These are phyloP conservation scores for Agapostemon virescens DNA, from an alignment of 2,888 invertebrate genomes.

Conservation along the genomic window DNA sequence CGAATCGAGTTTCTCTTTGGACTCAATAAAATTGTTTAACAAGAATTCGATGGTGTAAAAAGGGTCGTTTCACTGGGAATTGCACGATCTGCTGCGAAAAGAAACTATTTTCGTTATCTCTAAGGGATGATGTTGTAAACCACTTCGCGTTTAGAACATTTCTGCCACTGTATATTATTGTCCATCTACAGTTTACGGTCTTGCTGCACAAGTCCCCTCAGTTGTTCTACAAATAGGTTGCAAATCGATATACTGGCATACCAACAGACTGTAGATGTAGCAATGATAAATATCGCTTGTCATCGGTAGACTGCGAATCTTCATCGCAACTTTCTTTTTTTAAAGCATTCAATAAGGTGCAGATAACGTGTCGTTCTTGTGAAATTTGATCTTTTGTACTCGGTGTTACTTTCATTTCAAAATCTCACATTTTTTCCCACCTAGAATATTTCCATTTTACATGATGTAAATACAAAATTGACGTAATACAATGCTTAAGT, in stretches of 20 bases:
- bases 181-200: neutral
- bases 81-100: neutral
- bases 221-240: neutral
- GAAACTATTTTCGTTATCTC: slow-evolving; percentile 12
- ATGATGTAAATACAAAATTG: no score
- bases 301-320: neutral
- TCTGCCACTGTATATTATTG: slow-evolving; percentile 13
- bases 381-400: no score
- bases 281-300: neutral
- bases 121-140: neutral
- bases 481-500: no score
- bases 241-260: slow-evolving; percentile 17
- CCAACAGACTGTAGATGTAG: neutral
- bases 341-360: no score
- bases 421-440: no score
- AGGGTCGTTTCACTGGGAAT: slow-evolving; percentile 7
- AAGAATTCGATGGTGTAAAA: neutral
- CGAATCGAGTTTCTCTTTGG: neutral
- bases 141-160: neutral
- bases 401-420: no score
- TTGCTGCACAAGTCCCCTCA: neutral
- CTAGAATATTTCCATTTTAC: no score
- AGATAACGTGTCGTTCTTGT: no score
- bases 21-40: slow-evolving; percentile 11
- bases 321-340: no score